Percentiles rank a stretch among this genome's conserved stretches.
phyloP scores from a whole-genome alignment of 2,888 invertebrate genomes.

The Drosophila aldrichi region DNA sequence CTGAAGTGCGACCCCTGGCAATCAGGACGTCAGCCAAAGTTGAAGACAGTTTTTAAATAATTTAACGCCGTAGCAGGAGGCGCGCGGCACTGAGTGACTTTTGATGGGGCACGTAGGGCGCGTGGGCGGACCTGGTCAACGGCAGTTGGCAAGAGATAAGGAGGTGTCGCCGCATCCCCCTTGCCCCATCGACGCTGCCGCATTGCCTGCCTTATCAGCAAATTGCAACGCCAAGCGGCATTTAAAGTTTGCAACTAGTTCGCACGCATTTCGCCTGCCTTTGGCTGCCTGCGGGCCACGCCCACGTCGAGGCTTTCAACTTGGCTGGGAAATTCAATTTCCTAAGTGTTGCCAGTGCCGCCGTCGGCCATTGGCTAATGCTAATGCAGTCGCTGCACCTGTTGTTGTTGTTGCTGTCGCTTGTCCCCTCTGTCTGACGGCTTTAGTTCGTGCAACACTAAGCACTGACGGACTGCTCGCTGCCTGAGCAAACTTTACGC shows the following conservation, averaged over 20 bases:
- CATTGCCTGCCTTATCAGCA: slow-evolving; percentile 41
- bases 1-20: slow-evolving; percentile 8
- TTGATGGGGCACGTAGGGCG: slow-evolving; percentile 38
- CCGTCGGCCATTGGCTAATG: slow-evolving; percentile 46
- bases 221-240: slow-evolving; percentile 50
- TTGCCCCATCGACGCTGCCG: neutral
- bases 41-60: slow-evolving; percentile 52
- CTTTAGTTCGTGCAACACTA: slow-evolving; percentile 53
- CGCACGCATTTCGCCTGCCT: slow-evolving; percentile 38
- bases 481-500: slow-evolving; percentile 36
- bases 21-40: slow-evolving; percentile 36
- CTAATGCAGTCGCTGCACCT: slow-evolving; percentile 37
- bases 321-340: slow-evolving; percentile 51
- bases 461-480: slow-evolving; percentile 41
- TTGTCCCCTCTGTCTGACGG: slow-evolving; percentile 31
- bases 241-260: slow-evolving; percentile 48
- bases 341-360: slow-evolving; percentile 45
- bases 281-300: neutral
- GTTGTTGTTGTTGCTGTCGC: slow-evolving; percentile 4
- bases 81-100: slow-evolving; percentile 38
- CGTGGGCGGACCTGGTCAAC: slow-evolving; percentile 23
- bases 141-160: slow-evolving; percentile 28
- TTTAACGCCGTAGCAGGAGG: slow-evolving; percentile 19
- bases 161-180: neutral
- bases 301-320: slow-evolving; percentile 17